phyloP scores from a whole-genome alignment of 2,888 invertebrate genomes.

The Spicauda simplicius region DNA sequence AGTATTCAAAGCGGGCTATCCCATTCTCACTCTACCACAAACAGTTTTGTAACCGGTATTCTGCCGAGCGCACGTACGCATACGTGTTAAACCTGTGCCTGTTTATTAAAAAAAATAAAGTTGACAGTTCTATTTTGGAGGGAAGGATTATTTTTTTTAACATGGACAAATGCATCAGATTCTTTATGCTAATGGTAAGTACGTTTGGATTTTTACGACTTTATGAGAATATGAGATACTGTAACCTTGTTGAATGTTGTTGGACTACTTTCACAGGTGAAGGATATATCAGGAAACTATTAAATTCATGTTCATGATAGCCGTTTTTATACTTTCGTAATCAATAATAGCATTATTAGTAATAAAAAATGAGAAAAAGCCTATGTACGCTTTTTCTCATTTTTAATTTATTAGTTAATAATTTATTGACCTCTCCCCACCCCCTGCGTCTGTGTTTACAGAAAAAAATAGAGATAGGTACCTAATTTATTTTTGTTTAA shows the following conservation, averaged over 20 bases:
- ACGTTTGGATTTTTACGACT: not conserved
- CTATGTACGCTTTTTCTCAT: no score
- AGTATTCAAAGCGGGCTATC: constrained; percentile 57
- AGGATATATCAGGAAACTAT: constrained; percentile 1
- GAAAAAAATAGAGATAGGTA: no score
- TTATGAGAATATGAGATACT: constrained; percentile 22
- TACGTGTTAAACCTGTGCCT: constrained; percentile 13
- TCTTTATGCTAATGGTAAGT: constrained; percentile 52
- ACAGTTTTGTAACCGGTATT: constrained; percentile 53
- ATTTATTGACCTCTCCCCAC: no score
- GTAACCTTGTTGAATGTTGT: constrained; percentile 37
- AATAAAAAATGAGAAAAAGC: no score
- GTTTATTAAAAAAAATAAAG: constrained; percentile 26
- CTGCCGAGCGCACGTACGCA: constrained; percentile 49
- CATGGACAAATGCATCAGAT: constrained; percentile 52
- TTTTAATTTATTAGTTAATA: no score
- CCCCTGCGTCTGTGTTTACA: no score
- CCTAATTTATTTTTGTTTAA: no score
- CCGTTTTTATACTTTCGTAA: no score
- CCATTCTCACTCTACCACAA: constrained; percentile 37
- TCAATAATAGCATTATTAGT: no score
- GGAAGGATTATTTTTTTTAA: constrained; percentile 33
- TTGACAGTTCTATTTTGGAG: constrained; percentile 26
- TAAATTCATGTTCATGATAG: not conserved
- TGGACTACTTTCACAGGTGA: constrained; percentile 29